Percentiles rank a stretch among this genome's conserved stretches.
Conservation (phyloP, 2,113 vertebrate species). For the Nettapus auritus region DNA sequence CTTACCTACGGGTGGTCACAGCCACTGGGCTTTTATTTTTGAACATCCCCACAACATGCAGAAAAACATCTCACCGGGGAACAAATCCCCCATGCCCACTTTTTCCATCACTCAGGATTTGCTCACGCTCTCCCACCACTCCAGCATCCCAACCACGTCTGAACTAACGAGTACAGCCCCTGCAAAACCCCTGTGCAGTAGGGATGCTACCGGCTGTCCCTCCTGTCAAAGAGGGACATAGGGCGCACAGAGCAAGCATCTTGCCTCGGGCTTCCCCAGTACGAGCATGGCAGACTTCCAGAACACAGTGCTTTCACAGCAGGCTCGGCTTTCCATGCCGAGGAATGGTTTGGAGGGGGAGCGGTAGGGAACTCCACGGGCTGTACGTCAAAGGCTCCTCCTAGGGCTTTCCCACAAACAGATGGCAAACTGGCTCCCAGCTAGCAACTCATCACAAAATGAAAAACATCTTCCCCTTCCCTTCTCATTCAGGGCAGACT, state of each 20-base stretch:
- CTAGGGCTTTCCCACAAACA: constrained; percentile 39
- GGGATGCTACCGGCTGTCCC: background rate
- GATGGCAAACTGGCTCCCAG: constrained; percentile 9
- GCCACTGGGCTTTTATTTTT: background rate
- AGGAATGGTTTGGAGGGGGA: background rate
- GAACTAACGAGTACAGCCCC: background rate
- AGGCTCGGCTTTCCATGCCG: background rate
- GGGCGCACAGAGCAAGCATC: background rate
- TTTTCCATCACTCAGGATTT: background rate
- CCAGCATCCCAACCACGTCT: background rate
- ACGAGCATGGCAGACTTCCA: background rate
- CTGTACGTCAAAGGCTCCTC: background rate
- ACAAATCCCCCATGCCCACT: rapidly evolving
- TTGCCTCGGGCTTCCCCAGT: background rate
- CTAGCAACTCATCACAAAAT: constrained; percentile 38
- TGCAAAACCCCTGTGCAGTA: rapidly evolving
- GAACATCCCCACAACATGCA: background rate
- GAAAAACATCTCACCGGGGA: background rate
- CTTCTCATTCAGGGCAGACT: background rate
- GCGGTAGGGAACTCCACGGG: background rate
- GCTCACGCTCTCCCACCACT: background rate
- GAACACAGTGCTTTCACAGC: background rate
- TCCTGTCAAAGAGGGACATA: rapidly evolving
- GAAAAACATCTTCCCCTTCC: constrained; percentile 1
- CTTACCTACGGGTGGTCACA: background rate